phyloP scores from a whole-genome alignment of 1,140 invertebrate genomes.

The Hylaeus volcanicus region DNA sequence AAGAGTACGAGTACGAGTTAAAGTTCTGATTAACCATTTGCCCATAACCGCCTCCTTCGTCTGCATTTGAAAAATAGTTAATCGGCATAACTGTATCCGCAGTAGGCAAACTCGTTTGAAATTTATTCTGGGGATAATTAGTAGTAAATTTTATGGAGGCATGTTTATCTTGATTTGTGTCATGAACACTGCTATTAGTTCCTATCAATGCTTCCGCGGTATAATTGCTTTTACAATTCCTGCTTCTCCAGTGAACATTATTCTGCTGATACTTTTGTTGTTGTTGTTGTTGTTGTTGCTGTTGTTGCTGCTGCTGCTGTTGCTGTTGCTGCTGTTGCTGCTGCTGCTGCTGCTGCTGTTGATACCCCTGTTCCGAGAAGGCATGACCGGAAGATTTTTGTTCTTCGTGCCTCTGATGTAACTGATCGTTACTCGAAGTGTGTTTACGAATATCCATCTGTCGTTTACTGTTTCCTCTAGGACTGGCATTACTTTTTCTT shows the following conservation, averaged over 20 bases:
- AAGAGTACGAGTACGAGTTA: conserved; percentile 77
- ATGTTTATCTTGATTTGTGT: conserved; percentile 75
- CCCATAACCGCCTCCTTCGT: conserved; percentile 73
- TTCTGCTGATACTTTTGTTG: conserved; percentile 77
- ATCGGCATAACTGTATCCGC: conserved; percentile 75
- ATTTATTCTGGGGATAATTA: conserved; percentile 78
- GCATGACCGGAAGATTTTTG: conserved; percentile 68
- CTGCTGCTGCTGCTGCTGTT: conserved; percentile 65
- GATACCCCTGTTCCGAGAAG: conserved; percentile 72
- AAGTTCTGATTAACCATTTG: conserved; percentile 79
- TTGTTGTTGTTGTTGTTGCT: conserved; percentile 54
- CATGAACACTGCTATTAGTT: conserved; percentile 73
- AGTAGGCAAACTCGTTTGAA: conserved; percentile 67
- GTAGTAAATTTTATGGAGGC: conserved; percentile 71
- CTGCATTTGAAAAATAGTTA: conserved; percentile 77
- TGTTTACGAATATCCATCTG: conserved; percentile 77
- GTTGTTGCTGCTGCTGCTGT: conserved; percentile 63
- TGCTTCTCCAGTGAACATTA: conserved; percentile 74
- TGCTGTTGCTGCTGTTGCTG: conserved; percentile 70
- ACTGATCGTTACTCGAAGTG: conserved; percentile 62
- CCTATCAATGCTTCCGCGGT: conserved; percentile 83
- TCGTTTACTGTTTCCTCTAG: conserved; percentile 71
- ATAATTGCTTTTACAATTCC: conserved; percentile 82
- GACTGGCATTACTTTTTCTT: conserved; percentile 74
- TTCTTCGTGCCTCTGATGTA: conserved; percentile 73